phyloP scores from a whole-genome alignment of 92 coral and sea anemone species.

The Hydrozoanthus gracilis region DNA sequence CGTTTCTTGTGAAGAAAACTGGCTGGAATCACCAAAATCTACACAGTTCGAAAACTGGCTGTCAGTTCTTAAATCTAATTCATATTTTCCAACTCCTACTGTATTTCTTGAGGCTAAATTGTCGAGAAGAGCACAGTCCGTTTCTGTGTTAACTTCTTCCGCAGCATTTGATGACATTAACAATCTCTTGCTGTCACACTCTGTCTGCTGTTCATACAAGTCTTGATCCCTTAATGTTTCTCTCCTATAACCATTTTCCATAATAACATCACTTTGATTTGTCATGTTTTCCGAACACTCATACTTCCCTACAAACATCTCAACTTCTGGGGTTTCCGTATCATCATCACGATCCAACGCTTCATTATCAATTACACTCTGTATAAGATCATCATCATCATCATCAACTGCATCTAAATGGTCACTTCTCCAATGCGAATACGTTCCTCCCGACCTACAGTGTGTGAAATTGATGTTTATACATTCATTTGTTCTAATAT shows the following conservation, averaged over 20 bases:
- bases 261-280: neutral
- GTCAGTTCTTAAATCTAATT: neutral
- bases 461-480: too few relatives aligned
- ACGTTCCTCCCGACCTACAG: neutral
- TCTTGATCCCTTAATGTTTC: neutral
- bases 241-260: neutral
- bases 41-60: neutral
- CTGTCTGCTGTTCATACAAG: neutral
- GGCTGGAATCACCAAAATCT: neutral
- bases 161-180: neutral
- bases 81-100: neutral
- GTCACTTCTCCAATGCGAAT: neutral
- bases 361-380: neutral
- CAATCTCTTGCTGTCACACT: neutral
- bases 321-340: neutral
- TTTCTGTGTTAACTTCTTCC: neutral
- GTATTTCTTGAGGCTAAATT: neutral
- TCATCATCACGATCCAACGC: neutral
- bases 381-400: neutral
- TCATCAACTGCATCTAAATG: neutral
- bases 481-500: neutral
- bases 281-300: neutral
- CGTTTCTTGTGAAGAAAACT: neutral
- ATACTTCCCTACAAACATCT: conserved; percentile 23
- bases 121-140: neutral